Evolutionary conservation across 2,797 vertebrate genomes (phyloP).

Genomic region (Hoplostethus atlanticus): DNA sequence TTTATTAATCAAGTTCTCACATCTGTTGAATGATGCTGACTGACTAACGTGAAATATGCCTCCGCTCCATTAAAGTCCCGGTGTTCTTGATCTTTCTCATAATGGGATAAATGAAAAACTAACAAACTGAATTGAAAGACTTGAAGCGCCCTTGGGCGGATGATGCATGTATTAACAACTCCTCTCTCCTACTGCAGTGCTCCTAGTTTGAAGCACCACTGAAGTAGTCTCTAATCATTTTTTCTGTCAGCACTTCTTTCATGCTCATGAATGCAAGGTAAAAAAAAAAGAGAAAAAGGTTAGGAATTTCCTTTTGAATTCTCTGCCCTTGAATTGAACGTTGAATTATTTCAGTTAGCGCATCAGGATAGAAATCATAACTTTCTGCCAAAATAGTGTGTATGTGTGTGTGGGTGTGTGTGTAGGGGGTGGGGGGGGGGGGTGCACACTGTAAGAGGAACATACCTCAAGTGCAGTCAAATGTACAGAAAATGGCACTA

Average conservation of each 20-base stretch:
- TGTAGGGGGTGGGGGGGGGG: background rate
- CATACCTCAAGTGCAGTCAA: too few relatives aligned
- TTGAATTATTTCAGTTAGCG: background rate
- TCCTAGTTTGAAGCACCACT: conserved; percentile 30
- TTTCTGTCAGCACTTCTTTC: conserved; percentile 9
- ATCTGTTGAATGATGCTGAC: background rate
- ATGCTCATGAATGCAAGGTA: conserved; percentile 31
- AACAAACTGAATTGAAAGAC: conserved; percentile 8
- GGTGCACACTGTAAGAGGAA: background rate
- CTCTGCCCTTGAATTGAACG: background rate
- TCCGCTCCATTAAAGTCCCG: background rate
- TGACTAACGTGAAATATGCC: background rate
- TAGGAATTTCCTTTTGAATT: background rate
- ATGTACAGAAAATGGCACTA: too few relatives aligned
- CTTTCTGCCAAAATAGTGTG: background rate
- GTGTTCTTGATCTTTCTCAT: background rate
- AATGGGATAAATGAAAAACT: background rate
- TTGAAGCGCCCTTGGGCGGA: conserved; percentile 38
- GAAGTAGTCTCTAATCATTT: conserved; percentile 16
- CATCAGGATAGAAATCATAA: background rate
- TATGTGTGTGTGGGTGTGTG: background rate
- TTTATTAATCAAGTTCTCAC: background rate
- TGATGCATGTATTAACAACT: conserved; percentile 31
- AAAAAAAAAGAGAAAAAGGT: background rate
- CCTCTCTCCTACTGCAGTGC: background rate